phyloP scores from a whole-genome alignment of 1,140 invertebrate species.

The Colletes latitarsis region DNA sequence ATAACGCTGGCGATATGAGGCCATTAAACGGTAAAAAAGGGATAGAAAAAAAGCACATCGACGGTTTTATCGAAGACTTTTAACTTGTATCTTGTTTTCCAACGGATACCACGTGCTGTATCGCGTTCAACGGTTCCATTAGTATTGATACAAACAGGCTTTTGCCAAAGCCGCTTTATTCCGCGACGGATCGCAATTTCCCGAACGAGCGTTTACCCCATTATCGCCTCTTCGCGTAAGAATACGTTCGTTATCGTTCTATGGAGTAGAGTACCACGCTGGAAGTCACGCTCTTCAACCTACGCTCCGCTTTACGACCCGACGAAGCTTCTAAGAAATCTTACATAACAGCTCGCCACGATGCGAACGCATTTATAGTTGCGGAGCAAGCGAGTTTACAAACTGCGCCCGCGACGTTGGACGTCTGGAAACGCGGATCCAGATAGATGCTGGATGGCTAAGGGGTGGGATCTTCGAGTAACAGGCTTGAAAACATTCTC shows the following conservation, averaged over 20 bases:
- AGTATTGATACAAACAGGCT: neutral
- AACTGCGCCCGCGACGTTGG: neutral
- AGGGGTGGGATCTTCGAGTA: no score
- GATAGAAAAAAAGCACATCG: neutral
- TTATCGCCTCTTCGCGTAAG: neutral
- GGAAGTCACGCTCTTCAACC: neutral
- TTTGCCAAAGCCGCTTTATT: neutral
- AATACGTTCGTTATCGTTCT: constrained; percentile 3
- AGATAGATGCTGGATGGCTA: no score
- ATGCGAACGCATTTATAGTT: neutral
- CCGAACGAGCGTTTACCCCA: neutral
- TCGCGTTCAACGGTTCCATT: neutral
- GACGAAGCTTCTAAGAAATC: constrained; percentile 8
- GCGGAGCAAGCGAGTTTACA: neutral
- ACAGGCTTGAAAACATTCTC: no score
- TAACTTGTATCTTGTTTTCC: neutral
- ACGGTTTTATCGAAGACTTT: neutral
- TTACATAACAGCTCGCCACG: constrained; percentile 10
- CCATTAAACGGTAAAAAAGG: neutral
- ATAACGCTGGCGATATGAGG: constrained; percentile 15
- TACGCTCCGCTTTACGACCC: neutral
- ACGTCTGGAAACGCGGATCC: neutral
- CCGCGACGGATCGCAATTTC: neutral
- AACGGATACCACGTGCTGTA: neutral
- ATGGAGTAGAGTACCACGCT: neutral